Base-by-base conservation (phyloP, 2,797 vertebrate genomes). In the Avahi laniger region DNA sequence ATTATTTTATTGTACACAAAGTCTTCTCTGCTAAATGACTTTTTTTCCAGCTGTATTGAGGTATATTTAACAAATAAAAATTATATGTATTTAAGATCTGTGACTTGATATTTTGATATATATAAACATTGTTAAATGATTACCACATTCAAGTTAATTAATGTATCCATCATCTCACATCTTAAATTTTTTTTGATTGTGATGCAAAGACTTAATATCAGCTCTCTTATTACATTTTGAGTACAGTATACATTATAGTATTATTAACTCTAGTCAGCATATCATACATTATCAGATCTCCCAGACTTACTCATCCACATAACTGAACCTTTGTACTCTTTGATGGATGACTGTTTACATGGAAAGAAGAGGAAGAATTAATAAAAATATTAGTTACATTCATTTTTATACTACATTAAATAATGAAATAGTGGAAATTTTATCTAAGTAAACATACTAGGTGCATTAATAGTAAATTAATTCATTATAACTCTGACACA, bases 401-500 rank as follows among this genome's bases (percentile, higher is more conserved):
- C 57, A 54, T 84, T 81, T 95, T 89, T 35, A 63, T 78, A 63
- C 33, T 35, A 12, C 28, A 20, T 69, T 90, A 65, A 69, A 70
- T 78, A 76, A 41, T 93, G 65, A 43, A 61, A 73, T 0, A 83
- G 43, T 73, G 18, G 30, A 85, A 35, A n/a, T 85, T 72, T 88
- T 72, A 43, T 69, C 12, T 81, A 76, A 85, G 70, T 78, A 38
- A 70, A 9, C 22, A 22, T 7, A 70, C 73, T 52, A 63, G 24
- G 63, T 85, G 8, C 33, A 90, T 91, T 94, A 92, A 52, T 89
- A 43, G 35, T 93, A 95, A 95, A 79, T 84, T 94, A 54, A 57
- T 90, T 97, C 4, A 57, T 91, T 97, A 50, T 65, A 65, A 78
- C 33, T 38, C 50, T 75, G 54, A 95, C 57, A 93, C 41, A 93